phyloP scores from a whole-genome alignment of 1,140 invertebrate species.

The Lasioglossum baleicum region DNA sequence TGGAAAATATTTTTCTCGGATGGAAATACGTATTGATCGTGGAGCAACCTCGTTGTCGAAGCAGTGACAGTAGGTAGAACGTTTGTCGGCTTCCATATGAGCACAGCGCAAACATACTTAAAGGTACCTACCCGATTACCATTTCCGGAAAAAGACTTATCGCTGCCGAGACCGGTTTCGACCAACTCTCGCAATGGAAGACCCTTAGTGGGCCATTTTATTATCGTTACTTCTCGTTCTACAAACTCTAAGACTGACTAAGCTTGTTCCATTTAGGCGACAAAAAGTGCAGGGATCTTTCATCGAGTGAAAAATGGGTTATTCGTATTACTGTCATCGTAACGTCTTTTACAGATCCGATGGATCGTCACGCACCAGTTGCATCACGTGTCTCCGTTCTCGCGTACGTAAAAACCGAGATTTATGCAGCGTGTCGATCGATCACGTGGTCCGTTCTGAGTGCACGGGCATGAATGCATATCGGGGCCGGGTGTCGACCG shows the following conservation, averaged over 20 bases:
- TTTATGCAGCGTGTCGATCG: conserved; percentile 2
- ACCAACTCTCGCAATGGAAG: not conserved
- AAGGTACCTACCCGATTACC: not conserved
- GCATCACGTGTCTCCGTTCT: conserved; percentile 2
- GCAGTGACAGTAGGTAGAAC: not conserved
- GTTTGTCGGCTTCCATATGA: not conserved
- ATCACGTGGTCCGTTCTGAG: not conserved
- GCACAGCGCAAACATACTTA: conserved; percentile 18
- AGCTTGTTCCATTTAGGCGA: no score
- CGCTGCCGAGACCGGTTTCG: not conserved
- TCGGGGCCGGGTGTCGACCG: not conserved
- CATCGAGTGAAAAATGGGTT: no score
- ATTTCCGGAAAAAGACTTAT: not conserved
- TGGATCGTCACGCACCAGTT: not conserved
- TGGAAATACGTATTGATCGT: not conserved
- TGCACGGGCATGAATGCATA: no score
- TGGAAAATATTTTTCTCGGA: not conserved
- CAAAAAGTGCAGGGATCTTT: no score
- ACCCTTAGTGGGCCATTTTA: not conserved
- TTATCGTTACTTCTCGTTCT: not conserved
- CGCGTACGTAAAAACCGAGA: not conserved
- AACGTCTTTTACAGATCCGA: not conserved
- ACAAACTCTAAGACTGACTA: no score
- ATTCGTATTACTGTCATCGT: no score
- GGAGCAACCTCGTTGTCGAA: not conserved